phyloP scores from a whole-genome alignment of 2,113 vertebrate genomes.

The Verasper variegatus region DNA sequence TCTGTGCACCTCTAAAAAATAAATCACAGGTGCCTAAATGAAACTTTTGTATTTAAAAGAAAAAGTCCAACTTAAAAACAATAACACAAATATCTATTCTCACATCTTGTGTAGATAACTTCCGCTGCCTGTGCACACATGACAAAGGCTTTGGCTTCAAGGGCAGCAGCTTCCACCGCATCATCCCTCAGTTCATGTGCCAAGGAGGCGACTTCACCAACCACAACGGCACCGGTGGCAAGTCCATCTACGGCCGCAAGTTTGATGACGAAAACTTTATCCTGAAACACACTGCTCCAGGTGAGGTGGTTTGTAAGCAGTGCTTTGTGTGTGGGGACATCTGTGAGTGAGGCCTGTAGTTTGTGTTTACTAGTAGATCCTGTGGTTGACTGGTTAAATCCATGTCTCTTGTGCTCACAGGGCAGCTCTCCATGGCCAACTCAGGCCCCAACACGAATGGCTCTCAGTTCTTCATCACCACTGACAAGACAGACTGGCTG shows the following conservation, averaged over 20 bases:
- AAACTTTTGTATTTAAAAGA: not conserved
- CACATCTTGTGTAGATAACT: constrained; percentile 85
- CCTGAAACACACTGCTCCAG: constrained; percentile 94
- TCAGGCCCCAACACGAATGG: constrained; percentile 91
- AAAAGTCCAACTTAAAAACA: not conserved
- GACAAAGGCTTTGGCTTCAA: constrained; percentile 98
- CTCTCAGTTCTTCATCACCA: constrained; percentile 96
- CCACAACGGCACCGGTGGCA: constrained; percentile 96
- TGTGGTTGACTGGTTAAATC: not conserved
- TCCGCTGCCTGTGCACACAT: constrained; percentile 95
- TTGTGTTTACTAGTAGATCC: not conserved
- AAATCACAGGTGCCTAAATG: not conserved
- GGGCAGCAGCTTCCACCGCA: constrained; percentile 94
- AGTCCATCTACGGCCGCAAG: constrained; percentile 96
- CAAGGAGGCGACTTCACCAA: constrained; percentile 98
- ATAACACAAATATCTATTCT: not conserved
- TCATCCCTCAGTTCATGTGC: constrained; percentile 99
- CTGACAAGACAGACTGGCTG: constrained; percentile 94
- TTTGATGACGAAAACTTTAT: constrained; percentile 99
- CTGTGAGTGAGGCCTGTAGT: not conserved
- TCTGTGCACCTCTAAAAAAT: not conserved
- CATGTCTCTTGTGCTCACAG: constrained; percentile 71
- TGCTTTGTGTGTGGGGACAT: not conserved
- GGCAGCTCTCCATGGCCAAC: constrained; percentile 93
- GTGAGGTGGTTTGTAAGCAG: constrained; percentile 70